A percentile compares a stretch with the other conserved stretches of the same genome.
Evolutionary conservation across 2,888 invertebrate genomes (phyloP).

Genomic region (Apomyelois bistriatella): DNA sequence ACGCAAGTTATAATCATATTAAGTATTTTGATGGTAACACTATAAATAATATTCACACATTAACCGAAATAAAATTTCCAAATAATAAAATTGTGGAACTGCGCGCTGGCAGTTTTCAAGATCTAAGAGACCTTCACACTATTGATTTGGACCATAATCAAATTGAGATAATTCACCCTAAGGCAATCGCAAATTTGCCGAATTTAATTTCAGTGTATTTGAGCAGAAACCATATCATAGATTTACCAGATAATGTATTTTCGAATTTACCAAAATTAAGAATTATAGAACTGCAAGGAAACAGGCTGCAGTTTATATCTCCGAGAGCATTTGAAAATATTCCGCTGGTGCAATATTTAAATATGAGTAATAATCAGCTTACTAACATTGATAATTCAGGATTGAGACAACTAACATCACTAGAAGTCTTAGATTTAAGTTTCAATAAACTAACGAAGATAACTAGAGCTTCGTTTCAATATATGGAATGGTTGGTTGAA

Average conservation of each 20-base stretch:
- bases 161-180: conserved; percentile 85
- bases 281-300: conserved; percentile 89
- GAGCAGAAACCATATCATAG: conserved; percentile 85
- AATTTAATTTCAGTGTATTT: conserved; percentile 84
- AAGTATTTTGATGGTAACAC: conserved; percentile 84
- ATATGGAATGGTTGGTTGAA: conserved; percentile 93
- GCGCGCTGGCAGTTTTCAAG: conserved; percentile 85
- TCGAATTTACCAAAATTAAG: conserved; percentile 86
- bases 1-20: conserved; percentile 89
- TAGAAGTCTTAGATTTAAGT: conserved; percentile 92
- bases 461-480: conserved; percentile 83
- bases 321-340: conserved; percentile 87
- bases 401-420: conserved; percentile 84
- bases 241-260: conserved; percentile 88
- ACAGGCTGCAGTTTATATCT: conserved; percentile 86
- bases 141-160: conserved; percentile 91
- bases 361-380: conserved; percentile 90
- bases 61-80: conserved; percentile 86
- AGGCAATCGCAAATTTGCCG: conserved; percentile 85
- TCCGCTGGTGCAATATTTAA: conserved; percentile 88
- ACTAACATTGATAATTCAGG: conserved; percentile 87
- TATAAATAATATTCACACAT: conserved; percentile 83
- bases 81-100: conserved; percentile 87
- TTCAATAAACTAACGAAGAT: conserved; percentile 87
- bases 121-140: conserved; percentile 84